A percentile compares a stretch with the other conserved stretches of the same genome.
Evolutionary conservation across 2,113 vertebrate species (phyloP).

Genomic region (Istiophorus platypterus): DNA sequence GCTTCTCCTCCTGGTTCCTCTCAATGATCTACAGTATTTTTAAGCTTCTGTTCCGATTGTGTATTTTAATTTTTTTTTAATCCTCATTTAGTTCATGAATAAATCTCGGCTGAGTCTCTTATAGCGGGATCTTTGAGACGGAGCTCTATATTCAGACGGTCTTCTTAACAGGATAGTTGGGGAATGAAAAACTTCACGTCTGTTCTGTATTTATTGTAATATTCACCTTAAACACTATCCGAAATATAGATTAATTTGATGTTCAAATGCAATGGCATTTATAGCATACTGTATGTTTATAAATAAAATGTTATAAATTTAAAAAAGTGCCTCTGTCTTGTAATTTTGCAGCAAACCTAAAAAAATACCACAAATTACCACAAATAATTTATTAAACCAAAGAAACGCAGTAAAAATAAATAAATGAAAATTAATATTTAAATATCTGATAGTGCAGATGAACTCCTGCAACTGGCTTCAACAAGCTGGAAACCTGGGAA

Average conservation of each 20-base stretch:
- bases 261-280: slow-evolving; percentile 92
- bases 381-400: background rate
- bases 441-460: background rate
- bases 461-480: background rate
- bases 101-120: slow-evolving; percentile 77
- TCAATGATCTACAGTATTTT: slow-evolving; percentile 84
- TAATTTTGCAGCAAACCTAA: background rate
- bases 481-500: too few relatives aligned
- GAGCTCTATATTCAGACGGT: slow-evolving; percentile 70
- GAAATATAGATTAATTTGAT: slow-evolving; percentile 87
- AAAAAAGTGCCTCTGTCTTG: slow-evolving; percentile 9
- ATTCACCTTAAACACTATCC: slow-evolving; percentile 89
- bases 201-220: slow-evolving; percentile 97
- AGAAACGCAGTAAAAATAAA: background rate
- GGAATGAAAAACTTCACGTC: slow-evolving; percentile 82
- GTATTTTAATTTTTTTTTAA: slow-evolving; percentile 80
- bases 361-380: background rate
- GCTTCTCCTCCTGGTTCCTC: slow-evolving; percentile 75
- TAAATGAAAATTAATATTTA: too few relatives aligned
- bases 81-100: slow-evolving; percentile 77
- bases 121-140: slow-evolving; percentile 75
- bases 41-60: slow-evolving; percentile 80
- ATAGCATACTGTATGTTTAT: slow-evolving; percentile 97
- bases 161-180: slow-evolving; percentile 77
- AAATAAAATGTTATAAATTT: slow-evolving; percentile 94